Evolutionary conservation across 2,888 invertebrate species (phyloP).

Genomic region (Platycnemis pennipes): DNA sequence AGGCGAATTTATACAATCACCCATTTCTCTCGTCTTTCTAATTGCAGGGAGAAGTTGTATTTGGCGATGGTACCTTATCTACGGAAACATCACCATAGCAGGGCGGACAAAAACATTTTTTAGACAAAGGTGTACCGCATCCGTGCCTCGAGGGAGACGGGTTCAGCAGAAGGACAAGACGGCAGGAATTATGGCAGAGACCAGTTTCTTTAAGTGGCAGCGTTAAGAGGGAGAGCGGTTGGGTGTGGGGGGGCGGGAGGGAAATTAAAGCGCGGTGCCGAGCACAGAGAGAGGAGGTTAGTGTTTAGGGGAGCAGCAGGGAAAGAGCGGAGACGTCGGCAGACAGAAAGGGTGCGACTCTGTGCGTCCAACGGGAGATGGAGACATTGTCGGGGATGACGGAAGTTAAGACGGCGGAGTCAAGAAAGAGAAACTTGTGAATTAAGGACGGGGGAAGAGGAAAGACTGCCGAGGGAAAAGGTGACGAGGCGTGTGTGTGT

Average conservation of each 20-base stretch:
- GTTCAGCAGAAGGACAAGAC: not conserved
- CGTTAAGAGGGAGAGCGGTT: not conserved
- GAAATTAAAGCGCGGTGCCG: not conserved
- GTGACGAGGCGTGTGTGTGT: not conserved
- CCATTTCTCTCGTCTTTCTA: no score
- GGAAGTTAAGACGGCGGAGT: not conserved
- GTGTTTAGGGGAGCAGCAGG: not conserved
- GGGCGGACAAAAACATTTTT: no score
- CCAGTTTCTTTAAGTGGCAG: slow-evolving; percentile 2
- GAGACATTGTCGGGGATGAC: not conserved
- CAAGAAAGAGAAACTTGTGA: not conserved
- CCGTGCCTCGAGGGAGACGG: no score
- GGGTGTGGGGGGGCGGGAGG: not conserved
- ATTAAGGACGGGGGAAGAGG: not conserved
- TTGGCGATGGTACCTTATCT: no score
- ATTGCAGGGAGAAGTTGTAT: no score
- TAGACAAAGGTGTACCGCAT: no score
- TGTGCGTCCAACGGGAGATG: not conserved
- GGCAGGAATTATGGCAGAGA: not conserved
- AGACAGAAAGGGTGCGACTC: not conserved
- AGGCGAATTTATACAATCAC: no score
- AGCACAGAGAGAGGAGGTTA: not conserved
- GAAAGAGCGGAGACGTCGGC: not conserved
- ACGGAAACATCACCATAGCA: no score
- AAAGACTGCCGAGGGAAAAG: not conserved